These are phyloP conservation scores for Chondrilla cf. caribensis DNA, from an alignment of 37 sponge, comb jelly and placozoan genomes.

Conservation along the genomic window DNA sequence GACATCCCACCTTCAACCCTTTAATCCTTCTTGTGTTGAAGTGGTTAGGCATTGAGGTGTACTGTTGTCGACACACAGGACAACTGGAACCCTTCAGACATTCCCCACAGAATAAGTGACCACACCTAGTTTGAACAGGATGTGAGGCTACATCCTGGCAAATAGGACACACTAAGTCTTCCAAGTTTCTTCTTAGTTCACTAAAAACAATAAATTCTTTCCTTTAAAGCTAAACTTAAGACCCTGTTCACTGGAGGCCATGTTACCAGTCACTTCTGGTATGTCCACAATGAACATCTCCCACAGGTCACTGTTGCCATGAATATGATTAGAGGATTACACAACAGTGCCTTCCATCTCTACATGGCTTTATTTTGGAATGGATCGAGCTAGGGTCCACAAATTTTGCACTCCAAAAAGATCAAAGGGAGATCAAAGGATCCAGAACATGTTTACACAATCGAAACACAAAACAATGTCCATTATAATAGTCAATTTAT, in stretches of 20 bases:
- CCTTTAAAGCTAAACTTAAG: neutral
- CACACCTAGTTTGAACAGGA: slow-evolving; percentile 7
- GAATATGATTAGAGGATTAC: too few relatives aligned
- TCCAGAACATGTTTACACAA: too few relatives aligned
- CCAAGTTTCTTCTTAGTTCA: neutral
- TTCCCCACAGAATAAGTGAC: slow-evolving; percentile 14
- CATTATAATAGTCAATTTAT: too few relatives aligned
- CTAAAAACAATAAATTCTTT: neutral
- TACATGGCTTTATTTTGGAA: too few relatives aligned
- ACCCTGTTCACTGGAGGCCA: neutral
- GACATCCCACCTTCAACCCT: neutral
- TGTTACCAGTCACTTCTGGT: too few relatives aligned
- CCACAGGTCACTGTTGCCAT: too few relatives aligned
- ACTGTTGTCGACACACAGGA: neutral
- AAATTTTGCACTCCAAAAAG: too few relatives aligned
- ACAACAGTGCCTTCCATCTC: too few relatives aligned
- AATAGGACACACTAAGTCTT: slow-evolving; percentile 6
- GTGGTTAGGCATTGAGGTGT: neutral
- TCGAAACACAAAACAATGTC: too few relatives aligned
- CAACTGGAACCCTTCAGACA: neutral
- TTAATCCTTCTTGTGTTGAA: neutral
- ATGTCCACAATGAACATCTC: too few relatives aligned
- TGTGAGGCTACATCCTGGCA: neutral
- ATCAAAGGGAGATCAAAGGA: too few relatives aligned
- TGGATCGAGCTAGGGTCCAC: too few relatives aligned